phyloP scores from a whole-genome alignment of 2,888 invertebrate species.

The Rhingia rostrata region DNA sequence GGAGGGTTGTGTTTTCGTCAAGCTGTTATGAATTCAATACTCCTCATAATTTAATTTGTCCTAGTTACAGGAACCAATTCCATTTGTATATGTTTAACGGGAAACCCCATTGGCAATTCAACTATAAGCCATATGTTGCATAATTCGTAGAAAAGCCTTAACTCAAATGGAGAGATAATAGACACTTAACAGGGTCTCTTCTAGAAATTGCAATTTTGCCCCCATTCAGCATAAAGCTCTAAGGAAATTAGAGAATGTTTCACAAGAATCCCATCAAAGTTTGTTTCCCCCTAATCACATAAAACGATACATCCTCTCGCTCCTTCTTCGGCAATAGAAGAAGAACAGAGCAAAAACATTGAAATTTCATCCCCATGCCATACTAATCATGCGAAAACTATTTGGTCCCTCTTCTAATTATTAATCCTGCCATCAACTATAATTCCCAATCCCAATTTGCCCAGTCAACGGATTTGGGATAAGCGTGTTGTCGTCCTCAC shows the following conservation, averaged over 20 bases:
- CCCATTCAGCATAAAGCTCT: slow-evolving; percentile 4
- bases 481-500: neutral
- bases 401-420: slow-evolving; percentile 49
- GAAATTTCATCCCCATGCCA: slow-evolving; percentile 1
- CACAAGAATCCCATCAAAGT: slow-evolving; percentile 4
- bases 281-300: neutral
- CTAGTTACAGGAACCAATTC: neutral
- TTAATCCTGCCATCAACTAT: slow-evolving; percentile 50
- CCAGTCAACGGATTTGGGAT: slow-evolving; percentile 27
- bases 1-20: too few relatives aligned
- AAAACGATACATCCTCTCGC: neutral
- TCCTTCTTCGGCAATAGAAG: neutral
- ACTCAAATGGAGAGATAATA: slow-evolving; percentile 7
- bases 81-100: neutral
- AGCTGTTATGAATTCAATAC: too few relatives aligned
- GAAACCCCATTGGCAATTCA: slow-evolving; percentile 1
- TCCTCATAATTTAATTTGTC: too few relatives aligned
- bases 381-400: slow-evolving; percentile 38
- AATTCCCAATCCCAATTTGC: slow-evolving; percentile 60
- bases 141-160: neutral
- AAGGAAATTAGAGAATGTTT: neutral
- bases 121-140: slow-evolving; percentile 14
- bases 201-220: slow-evolving; percentile 21
- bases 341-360: neutral
- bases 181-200: slow-evolving; percentile 7